phyloP scores from a whole-genome alignment of 1,140 invertebrate species.

The Drosophila pruinosa region DNA sequence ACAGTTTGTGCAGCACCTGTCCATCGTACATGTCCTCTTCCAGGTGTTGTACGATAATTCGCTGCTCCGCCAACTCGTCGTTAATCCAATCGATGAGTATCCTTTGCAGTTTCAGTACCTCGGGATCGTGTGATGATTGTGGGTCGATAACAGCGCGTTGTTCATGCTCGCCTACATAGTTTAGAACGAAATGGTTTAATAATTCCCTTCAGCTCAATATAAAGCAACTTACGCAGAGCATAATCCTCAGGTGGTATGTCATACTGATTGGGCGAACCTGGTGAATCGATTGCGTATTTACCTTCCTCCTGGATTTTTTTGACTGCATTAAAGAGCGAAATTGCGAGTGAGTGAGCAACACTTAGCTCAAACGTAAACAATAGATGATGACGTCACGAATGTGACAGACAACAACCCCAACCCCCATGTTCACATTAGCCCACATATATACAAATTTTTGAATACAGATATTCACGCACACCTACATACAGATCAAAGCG shows the following conservation, averaged over 20 bases:
- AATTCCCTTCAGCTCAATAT: too few relatives aligned
- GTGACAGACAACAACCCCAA: conserved; percentile 1
- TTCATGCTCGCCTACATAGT: conserved; percentile 96
- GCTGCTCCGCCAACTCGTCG: conserved; percentile 97
- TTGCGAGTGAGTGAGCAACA: conserved; percentile 4
- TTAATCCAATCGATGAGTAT: conserved; percentile 99
- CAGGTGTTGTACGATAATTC: conserved; percentile 98
- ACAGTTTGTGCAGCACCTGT: conserved; percentile 95
- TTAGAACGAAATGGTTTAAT: too few relatives aligned
- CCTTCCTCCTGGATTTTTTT: conserved; percentile 98
- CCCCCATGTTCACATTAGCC: background rate
- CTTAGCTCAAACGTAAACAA: conserved; percentile 32
- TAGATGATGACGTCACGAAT: conserved; percentile 52
- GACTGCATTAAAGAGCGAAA: conserved; percentile 85
- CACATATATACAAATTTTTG: background rate
- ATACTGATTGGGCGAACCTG: conserved; percentile 91
- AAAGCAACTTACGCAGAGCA: conserved; percentile 88
- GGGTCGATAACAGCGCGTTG: conserved; percentile 98
- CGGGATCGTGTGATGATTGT: conserved; percentile 92
- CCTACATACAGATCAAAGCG: conserved; percentile 12
- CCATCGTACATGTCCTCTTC: conserved; percentile 99
- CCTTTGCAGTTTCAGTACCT: conserved; percentile 92
- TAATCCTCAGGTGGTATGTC: conserved; percentile 97
- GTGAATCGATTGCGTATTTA: conserved; percentile 98
- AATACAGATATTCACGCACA: background rate